Percentiles rank a stretch among this genome's conserved stretches.
Conservation (phyloP, 2,797 vertebrate species). For the Anguilla marmorata region DNA sequence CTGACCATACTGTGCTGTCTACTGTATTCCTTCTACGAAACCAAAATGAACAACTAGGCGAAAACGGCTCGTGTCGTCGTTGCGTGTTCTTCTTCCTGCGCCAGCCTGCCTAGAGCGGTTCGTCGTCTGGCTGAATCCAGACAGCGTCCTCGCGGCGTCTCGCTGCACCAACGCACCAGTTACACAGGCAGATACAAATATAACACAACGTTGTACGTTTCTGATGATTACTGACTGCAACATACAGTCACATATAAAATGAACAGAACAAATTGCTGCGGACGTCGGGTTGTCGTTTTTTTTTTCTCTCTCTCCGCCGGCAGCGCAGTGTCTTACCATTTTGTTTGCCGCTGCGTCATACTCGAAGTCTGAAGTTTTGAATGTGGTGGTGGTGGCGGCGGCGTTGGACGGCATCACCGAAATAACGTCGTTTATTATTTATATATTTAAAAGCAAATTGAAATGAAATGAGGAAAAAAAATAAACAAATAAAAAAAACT, state of each 20-base stretch:
- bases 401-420: slow-evolving; percentile 80
- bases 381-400: slow-evolving; percentile 65
- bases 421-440: slow-evolving; percentile 30
- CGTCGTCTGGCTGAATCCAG: slow-evolving; percentile 24
- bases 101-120: slow-evolving; percentile 1
- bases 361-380: slow-evolving; percentile 69
- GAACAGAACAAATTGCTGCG: background rate
- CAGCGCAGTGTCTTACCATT: slow-evolving; percentile 67
- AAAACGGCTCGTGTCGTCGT: background rate
- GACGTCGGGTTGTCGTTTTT: background rate
- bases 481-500: slow-evolving; percentile 50
- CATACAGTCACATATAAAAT: slow-evolving; percentile 1
- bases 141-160: slow-evolving; percentile 20
- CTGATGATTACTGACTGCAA: background rate
- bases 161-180: slow-evolving; percentile 12
- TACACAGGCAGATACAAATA: background rate
- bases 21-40: background rate
- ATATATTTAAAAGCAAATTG: slow-evolving; percentile 21
- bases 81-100: slow-evolving; percentile 12
- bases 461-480: slow-evolving; percentile 43
- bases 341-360: slow-evolving; percentile 66
- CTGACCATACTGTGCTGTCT: background rate
- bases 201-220: slow-evolving; percentile 5
- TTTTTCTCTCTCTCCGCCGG: background rate
- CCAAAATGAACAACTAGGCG: background rate